Conservation (phyloP, 1,140 invertebrate species). For the Elymnias hypermnestra region DNA sequence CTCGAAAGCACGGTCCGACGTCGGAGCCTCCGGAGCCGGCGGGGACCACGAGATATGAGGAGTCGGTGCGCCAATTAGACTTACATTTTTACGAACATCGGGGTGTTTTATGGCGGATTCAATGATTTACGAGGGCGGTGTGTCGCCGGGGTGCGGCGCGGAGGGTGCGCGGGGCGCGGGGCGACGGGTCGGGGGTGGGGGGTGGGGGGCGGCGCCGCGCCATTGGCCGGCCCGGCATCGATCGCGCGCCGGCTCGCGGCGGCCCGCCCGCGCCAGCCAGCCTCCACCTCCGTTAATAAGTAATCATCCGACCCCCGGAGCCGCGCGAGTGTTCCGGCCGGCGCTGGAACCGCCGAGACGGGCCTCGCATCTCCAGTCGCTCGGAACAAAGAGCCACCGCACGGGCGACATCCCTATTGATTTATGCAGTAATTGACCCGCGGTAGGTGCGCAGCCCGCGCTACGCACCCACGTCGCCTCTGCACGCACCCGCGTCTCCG, state of each 20-base stretch:
- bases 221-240: slow-evolving; percentile 72
- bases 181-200: slow-evolving; percentile 48
- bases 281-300: slow-evolving; percentile 76
- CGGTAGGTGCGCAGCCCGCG: slow-evolving; percentile 63
- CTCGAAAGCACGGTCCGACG: slow-evolving; percentile 39
- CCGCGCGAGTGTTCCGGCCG: slow-evolving; percentile 68
- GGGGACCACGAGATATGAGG: slow-evolving; percentile 51
- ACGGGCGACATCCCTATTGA: slow-evolving; percentile 72
- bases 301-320: slow-evolving; percentile 72
- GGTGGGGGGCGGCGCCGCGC: slow-evolving; percentile 60
- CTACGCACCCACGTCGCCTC: slow-evolving; percentile 49
- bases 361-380: slow-evolving; percentile 65
- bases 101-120: slow-evolving; percentile 72
- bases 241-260: slow-evolving; percentile 56
- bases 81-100: slow-evolving; percentile 72
- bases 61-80: slow-evolving; percentile 65
- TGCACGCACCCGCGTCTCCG: slow-evolving; percentile 45
- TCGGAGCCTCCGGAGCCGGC: slow-evolving; percentile 35
- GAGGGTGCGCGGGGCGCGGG: slow-evolving; percentile 48
- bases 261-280: slow-evolving; percentile 67
- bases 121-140: slow-evolving; percentile 73
- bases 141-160: slow-evolving; percentile 41
- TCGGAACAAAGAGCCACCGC: slow-evolving; percentile 69
- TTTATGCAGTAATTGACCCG: slow-evolving; percentile 73
- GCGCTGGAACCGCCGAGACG: slow-evolving; percentile 68